These are phyloP conservation scores for Drosophila ficusphila DNA, from an alignment of 1,140 invertebrate genomes.

Conservation along the genomic window DNA sequence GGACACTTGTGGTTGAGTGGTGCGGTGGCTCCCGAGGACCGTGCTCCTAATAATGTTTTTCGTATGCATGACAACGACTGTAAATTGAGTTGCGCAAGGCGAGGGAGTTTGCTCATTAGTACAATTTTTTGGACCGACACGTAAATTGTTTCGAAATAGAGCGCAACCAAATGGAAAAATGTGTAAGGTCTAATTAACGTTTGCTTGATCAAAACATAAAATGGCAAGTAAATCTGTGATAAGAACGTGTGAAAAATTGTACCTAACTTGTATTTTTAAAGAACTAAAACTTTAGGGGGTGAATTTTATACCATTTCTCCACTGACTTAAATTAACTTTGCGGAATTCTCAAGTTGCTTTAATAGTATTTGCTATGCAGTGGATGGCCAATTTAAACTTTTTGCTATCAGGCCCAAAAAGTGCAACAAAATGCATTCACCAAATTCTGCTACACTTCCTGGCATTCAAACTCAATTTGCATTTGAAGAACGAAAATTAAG, in stretches of 20 bases:
- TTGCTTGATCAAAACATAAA: neutral
- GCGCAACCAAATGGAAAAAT: constrained; percentile 18
- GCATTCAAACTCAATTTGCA: constrained; percentile 24
- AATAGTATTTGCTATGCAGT: too few relatives aligned
- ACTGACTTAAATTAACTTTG: too few relatives aligned
- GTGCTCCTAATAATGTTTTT: constrained; percentile 51
- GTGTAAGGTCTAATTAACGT: constrained; percentile 36
- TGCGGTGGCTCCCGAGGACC: neutral
- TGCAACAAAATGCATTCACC: constrained; percentile 7
- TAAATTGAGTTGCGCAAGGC: constrained; percentile 40
- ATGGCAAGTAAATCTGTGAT: neutral
- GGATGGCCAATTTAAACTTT: neutral
- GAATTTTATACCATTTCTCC: too few relatives aligned
- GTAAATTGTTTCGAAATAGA: constrained; percentile 36
- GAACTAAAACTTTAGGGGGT: too few relatives aligned
- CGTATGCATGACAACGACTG: constrained; percentile 58
- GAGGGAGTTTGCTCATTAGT: constrained; percentile 45
- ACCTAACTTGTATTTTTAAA: too few relatives aligned
- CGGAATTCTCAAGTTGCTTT: too few relatives aligned
- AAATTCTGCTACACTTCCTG: constrained; percentile 3
- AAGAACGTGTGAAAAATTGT: neutral
- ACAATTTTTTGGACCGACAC: constrained; percentile 15
- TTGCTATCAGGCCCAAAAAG: neutral
- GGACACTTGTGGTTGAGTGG: constrained; percentile 47
- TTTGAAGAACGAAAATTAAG: constrained; percentile 5